Base-by-base conservation (phyloP, 2,797 vertebrate genomes). In the Phrynocephalus forsythii region DNA sequence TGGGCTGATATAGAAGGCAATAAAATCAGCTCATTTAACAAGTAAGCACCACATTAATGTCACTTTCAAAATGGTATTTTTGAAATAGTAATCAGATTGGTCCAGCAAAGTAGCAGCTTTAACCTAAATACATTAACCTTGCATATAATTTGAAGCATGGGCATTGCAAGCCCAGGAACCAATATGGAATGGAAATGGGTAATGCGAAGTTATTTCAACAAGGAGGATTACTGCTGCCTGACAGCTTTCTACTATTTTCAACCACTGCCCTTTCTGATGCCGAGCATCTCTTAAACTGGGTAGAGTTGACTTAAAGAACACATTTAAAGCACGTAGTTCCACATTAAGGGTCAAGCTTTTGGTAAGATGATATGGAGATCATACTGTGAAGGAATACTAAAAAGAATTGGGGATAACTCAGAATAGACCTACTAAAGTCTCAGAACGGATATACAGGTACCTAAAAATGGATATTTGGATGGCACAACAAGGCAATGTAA, bases 401-500 rank as follows among this genome's bases (percentile, higher is more conserved):
- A 24, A 71, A 30, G 30, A 26, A 83, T 71, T 52, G 82, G n/a
- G 5, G 5, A 76, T 78, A 20, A 84, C 11, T 80, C 71, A 1
- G 38, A 77, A 82, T 69, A 48, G 50, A 80, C 63, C 60, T 6
- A 0, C 18, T 86, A 50, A 30, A 84, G 44, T 71, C 90, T 3
- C 24, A 1, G 10, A 92, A 90, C 16, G 1, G 66, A 88, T 48
- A 85, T 68, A 33, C 1, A 63, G 83, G 26, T 66, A 50, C 30
- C 89, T 0, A 44, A 83, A 56, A 85, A 82, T 86, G 84, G 76
- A 90, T 85, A 88, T 87, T 84, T 94, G 77, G 71, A 30, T 86
- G 79, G 86, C 85, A 83, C 18, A 13, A 71, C 72, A 68, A 86
- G 66, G 72, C 6, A 86, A 85, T 20, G 28, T 88, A 79, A 90